Evolutionary conservation across 2,888 invertebrate species (phyloP), one percentile per base, ranked within the genome.

Genomic region (Lycophotia porphyrea): DNA sequence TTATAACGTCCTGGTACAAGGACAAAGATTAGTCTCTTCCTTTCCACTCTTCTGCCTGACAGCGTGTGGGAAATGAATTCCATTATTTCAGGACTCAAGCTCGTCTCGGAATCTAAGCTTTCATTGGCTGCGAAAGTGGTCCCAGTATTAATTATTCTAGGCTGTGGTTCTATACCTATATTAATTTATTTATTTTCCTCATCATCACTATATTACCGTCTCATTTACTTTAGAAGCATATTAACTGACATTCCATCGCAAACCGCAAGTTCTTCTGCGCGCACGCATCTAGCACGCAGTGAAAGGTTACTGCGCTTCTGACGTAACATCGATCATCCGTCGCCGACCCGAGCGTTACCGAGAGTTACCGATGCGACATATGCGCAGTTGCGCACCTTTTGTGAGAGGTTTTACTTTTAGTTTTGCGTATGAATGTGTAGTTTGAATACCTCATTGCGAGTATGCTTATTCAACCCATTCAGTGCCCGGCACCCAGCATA

Each of bases 231-330:
- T 31, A 42, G 2, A 24, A 68, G 21, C 47, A 71, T 76, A n/a
- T 77, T 78, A 78, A 77, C 75, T 78, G 44, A 82, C 71, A 86
- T 78, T 80, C 77, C 81, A 76, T 49, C 60, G 39, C 42, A 55
- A 76, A 81, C 85, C 72, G 67, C 83, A 78, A 69, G 61, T 66
- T 74, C 15, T 67, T 73, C n/a, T 76, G 85, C 83, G 81, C 83
- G 60, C 49, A 83, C 83, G 83, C 83, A 83, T 71, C 42, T 55
- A 70, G 67, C 61, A 83, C 84, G 82, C 88, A 90, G 92, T 92
- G 91, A 92, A 92, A 92, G 92, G 92, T 92, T 92, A 91, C 84
- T 70, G 84, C 80, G 84, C 63, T n/a, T 69, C 79, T 91, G 90
- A 90, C 89, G 90, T 88, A 91, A 92, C 82, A 44, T 55, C 80